phyloP scores from a whole-genome alignment of 2,113 vertebrate species.

The Saimiri boliviensis region DNA sequence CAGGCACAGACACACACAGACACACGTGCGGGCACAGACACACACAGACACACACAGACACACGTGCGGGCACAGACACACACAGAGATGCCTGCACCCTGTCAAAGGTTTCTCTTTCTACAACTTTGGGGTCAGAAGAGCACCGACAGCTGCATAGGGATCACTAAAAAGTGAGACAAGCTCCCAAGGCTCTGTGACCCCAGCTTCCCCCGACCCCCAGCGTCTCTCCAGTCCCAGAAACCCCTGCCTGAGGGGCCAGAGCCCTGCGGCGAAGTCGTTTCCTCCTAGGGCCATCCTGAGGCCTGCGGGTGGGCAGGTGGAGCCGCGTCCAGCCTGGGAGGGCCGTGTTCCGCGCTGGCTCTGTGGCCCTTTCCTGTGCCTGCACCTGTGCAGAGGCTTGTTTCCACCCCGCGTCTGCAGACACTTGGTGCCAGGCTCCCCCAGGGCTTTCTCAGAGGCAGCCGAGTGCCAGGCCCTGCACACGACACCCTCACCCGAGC shows the following conservation, averaged over 20 bases:
- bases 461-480: background rate
- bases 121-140: background rate
- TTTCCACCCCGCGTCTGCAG: background rate
- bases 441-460: background rate
- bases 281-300: background rate
- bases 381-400: background rate
- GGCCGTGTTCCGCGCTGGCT: background rate
- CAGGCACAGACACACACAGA: background rate
- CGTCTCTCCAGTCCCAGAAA: background rate
- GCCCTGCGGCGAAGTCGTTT: fast-evolving
- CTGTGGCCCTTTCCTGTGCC: background rate
- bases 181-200: background rate
- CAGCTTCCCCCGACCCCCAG: too few species aligned
- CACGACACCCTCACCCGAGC: background rate
- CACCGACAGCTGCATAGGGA: background rate
- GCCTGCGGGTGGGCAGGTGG: background rate
- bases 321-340: background rate
- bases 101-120: background rate
- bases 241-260: background rate
- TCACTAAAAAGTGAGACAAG: background rate
- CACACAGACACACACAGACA: background rate
- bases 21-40: background rate
- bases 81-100: background rate
- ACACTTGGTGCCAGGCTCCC: background rate
- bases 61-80: background rate